Base-by-base conservation (phyloP, 2,113 vertebrate genomes). In the Oncorhynchus gorbuscha region DNA sequence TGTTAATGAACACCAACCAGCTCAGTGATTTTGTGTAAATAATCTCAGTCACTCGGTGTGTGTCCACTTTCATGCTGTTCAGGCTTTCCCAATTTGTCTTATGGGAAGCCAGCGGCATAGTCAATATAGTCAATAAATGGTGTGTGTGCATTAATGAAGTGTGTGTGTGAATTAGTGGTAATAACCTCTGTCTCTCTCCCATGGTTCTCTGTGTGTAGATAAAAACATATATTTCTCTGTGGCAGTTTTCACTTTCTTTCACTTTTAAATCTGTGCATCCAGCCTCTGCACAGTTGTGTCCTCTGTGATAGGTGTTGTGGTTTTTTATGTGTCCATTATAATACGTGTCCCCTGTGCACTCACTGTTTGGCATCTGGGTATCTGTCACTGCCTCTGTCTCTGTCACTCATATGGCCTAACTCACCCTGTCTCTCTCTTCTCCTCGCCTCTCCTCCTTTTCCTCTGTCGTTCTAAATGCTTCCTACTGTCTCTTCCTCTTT, bases 241-340 rank as follows among this genome's bases (percentile, higher is more conserved):
- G 59, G 51, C 7, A 35, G 16, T 58, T 24, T 26, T 76, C 14
- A 7, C 18, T 13, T 16, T 66, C 59, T 4, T n/a, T 75, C 26
- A 22, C 18, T n/a, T 16, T 65, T 69, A 79, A 26, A 55, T 65
- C 67, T 24, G 24, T 62, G 35, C 35, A 58, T 45, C 30, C 67
- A 71, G 72, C 28, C 16, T 55, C 51, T 74, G 24, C 39, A 26
- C 32, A 26, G 51, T 5, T 64, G 20, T 35, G 22, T 62, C 49
- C 24, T 14, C n/a, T 55, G 48, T 22, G 18, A 72, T 28, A 20
- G 49, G 74, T 80, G 77, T 76, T 65, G 69, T 11, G 16, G 80
- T 80, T 79, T 76, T n/a, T 69, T 70, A 85, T 86, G 78, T 79
- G 83, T 83, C 83, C 30, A 2, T 61, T 77, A 72, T 76, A 68